These are phyloP conservation scores for Callospermophilus lateralis DNA, from an alignment of 2,113 vertebrate genomes.

Conservation along the genomic window DNA sequence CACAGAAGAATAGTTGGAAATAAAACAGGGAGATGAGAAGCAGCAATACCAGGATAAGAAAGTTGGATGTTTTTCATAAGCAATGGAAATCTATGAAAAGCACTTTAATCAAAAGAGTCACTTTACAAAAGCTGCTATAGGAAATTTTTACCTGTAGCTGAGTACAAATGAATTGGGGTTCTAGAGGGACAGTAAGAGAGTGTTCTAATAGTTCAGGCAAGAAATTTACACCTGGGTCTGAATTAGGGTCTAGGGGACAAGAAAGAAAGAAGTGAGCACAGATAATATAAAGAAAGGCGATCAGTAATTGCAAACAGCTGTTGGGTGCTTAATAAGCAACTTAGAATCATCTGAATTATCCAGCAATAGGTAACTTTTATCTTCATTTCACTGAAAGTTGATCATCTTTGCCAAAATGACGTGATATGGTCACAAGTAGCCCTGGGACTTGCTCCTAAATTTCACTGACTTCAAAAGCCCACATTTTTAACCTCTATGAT, in stretches of 20 bases:
- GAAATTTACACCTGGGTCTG: neutral
- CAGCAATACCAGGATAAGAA: neutral
- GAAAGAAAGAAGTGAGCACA: neutral
- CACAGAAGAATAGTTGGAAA: neutral
- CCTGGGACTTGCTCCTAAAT: neutral
- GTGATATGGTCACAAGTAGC: neutral
- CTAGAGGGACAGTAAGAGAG: neutral
- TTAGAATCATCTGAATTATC: neutral
- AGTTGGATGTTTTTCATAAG: neutral
- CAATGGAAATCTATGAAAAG: neutral
- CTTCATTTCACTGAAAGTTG: neutral
- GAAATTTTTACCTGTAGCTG: neutral
- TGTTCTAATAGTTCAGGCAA: neutral
- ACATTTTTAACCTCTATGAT: neutral
- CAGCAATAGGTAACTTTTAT: neutral
- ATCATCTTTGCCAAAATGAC: neutral
- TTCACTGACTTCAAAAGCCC: neutral
- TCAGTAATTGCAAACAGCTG: neutral
- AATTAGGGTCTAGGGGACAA: neutral
- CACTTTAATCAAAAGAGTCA: neutral
- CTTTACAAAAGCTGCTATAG: neutral
- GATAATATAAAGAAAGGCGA: neutral
- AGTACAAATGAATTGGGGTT: neutral
- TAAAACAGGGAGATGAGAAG: conserved; percentile 6
- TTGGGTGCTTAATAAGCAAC: neutral